phyloP scores from a whole-genome alignment of 1,140 invertebrate species.

The Atta cephalotes region DNA sequence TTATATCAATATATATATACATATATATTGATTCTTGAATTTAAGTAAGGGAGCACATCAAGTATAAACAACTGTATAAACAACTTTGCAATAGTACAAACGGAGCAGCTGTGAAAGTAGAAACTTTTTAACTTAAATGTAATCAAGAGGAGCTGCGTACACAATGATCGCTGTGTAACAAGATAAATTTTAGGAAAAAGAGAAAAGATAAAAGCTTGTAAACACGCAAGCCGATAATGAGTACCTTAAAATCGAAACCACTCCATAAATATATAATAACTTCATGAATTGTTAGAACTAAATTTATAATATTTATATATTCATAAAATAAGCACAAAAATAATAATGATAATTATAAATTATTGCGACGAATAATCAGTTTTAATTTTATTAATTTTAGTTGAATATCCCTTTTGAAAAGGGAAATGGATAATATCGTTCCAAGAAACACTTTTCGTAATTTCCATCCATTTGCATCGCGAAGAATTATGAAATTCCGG shows the following conservation, averaged over 20 bases:
- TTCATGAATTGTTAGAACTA: not conserved
- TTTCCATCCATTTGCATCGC: slow-evolving; percentile 9
- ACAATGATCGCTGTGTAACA: not conserved
- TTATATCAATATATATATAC: no score
- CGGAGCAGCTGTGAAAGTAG: slow-evolving; percentile 75
- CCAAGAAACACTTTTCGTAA: slow-evolving; percentile 12
- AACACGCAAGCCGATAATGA: not conserved
- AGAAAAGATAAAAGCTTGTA: not conserved
- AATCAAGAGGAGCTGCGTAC: slow-evolving; percentile 43
- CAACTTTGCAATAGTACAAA: slow-evolving; percentile 70
- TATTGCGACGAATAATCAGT: not conserved
- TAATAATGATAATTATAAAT: not conserved
- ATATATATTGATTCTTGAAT: no score
- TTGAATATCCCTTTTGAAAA: not conserved
- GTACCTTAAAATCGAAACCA: not conserved
- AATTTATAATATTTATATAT: not conserved
- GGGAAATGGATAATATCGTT: not conserved
- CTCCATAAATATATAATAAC: not conserved
- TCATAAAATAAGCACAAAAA: not conserved
- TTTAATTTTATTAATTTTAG: not conserved
- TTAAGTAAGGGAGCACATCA: no score
- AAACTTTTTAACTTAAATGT: slow-evolving; percentile 69
- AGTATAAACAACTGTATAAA: slow-evolving; percentile 58
- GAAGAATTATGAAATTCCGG: slow-evolving; percentile 34
- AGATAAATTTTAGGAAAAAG: not conserved